phyloP scores from a whole-genome alignment of 2,888 invertebrate species.

The Agrotis ipsilon region DNA sequence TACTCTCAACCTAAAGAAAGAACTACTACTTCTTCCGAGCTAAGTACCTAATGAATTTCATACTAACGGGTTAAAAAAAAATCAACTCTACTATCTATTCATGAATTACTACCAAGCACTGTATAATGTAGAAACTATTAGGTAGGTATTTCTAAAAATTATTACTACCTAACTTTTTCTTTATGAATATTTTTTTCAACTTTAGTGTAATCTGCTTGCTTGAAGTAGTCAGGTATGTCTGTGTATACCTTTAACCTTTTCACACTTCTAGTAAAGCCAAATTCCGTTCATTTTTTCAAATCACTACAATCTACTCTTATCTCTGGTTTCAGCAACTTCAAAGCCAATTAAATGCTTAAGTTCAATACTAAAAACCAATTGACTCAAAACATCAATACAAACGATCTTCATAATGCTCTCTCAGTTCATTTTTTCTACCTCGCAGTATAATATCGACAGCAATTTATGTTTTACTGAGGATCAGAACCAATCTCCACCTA shows the following conservation, averaged over 20 bases:
- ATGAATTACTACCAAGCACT: neutral
- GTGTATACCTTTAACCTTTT: no score
- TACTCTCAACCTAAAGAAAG: no score
- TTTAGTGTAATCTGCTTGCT: neutral
- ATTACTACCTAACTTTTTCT: no score
- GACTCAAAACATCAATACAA: slow-evolving; percentile 33
- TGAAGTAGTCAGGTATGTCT: neutral
- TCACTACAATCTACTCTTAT: neutral
- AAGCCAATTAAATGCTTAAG: no score
- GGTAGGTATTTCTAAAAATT: no score
- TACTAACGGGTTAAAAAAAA: neutral
- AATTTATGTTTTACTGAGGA: slow-evolving; percentile 61
- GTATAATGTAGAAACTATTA: no score
- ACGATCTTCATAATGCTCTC: slow-evolving; percentile 40
- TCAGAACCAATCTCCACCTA: slow-evolving; percentile 59
- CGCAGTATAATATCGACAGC: slow-evolving; percentile 61
- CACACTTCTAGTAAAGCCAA: no score
- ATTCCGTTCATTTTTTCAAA: neutral
- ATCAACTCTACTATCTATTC: neutral
- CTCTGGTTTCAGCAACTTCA: neutral
- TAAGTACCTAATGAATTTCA: neutral
- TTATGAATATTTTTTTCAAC: neutral
- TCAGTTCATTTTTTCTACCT: slow-evolving; percentile 51
- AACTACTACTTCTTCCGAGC: no score
- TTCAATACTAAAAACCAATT: slow-evolving; percentile 2